Conservation (phyloP, 2,797 vertebrate species). For the Pteronotus mesoamericanus region DNA sequence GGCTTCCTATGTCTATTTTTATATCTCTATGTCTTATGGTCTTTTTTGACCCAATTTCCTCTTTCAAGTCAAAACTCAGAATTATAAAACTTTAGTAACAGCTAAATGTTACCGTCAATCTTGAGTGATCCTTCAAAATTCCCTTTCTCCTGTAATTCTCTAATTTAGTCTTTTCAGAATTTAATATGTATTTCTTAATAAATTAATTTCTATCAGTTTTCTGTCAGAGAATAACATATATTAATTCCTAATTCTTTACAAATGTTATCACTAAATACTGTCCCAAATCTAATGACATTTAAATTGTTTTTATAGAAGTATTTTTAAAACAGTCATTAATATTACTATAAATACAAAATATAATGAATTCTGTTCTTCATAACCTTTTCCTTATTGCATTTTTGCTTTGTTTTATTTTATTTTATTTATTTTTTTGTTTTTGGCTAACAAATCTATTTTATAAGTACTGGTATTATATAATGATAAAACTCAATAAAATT, state of each 20-base stretch:
- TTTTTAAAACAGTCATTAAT: conserved; percentile 74
- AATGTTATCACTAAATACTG: conserved; percentile 73
- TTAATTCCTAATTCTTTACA: conserved; percentile 62
- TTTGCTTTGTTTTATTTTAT: not conserved
- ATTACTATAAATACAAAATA: conserved; percentile 77
- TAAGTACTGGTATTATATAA: conserved; percentile 66
- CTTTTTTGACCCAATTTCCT: not conserved
- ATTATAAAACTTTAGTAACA: not conserved
- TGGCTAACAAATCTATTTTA: conserved; percentile 70
- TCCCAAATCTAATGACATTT: conserved; percentile 76
- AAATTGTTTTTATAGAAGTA: conserved; percentile 73
- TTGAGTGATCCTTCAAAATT: not conserved
- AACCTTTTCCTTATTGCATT: conserved; percentile 62
- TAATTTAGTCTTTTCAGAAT: conserved; percentile 43
- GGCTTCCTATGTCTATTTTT: not conserved
- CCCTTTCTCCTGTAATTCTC: not conserved
- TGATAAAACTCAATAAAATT: conserved; percentile 64
- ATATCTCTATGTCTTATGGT: not conserved
- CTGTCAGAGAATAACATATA: conserved; percentile 42
- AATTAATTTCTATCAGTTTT: conserved; percentile 67
- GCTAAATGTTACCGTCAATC: conserved; percentile 14
- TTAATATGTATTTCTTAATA: conserved; percentile 42
- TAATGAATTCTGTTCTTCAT: conserved; percentile 70
- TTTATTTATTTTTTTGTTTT: conserved; percentile 59
- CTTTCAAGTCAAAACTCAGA: not conserved